Percentiles rank a stretch among this genome's conserved stretches.
phyloP scores from a whole-genome alignment of 2,113 vertebrate species.

The Sinocyclocheilus maitianheensis region DNA sequence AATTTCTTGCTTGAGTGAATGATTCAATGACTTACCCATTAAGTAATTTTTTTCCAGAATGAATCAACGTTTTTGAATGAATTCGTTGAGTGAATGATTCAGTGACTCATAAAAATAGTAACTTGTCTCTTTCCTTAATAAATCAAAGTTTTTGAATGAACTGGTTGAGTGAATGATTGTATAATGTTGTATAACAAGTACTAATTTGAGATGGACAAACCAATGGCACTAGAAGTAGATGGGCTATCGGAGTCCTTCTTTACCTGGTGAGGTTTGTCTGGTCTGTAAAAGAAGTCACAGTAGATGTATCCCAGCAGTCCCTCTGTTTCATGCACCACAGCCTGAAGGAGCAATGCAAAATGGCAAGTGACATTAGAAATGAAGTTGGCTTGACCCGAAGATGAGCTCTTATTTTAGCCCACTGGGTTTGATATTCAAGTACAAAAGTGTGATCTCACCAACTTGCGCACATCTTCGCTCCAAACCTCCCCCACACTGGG shows the following conservation, averaged over 20 bases:
- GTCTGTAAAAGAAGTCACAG: slow-evolving; percentile 94
- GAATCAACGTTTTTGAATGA: neutral
- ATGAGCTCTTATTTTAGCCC: neutral
- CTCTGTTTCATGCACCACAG: slow-evolving; percentile 93
- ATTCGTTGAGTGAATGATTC: neutral
- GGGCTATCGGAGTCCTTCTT: neutral
- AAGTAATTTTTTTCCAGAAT: neutral
- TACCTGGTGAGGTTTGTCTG: slow-evolving; percentile 95
- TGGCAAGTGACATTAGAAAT: neutral
- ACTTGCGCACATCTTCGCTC: slow-evolving; percentile 90
- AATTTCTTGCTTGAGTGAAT: neutral
- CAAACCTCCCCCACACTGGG: slow-evolving; percentile 89
- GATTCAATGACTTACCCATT: neutral
- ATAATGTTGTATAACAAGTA: neutral
- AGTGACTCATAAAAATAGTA: neutral
- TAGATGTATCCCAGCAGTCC: slow-evolving; percentile 95
- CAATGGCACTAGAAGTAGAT: neutral
- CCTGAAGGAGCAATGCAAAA: slow-evolving; percentile 71
- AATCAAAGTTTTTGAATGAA: neutral
- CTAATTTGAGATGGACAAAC: neutral
- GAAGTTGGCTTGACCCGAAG: neutral
- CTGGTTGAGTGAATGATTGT: neutral
- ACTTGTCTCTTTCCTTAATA: no score
- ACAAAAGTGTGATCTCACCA: slow-evolving; percentile 75
- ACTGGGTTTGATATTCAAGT: neutral